phyloP scores from a whole-genome alignment of 2,888 invertebrate species.

The Lutraria lutraria region DNA sequence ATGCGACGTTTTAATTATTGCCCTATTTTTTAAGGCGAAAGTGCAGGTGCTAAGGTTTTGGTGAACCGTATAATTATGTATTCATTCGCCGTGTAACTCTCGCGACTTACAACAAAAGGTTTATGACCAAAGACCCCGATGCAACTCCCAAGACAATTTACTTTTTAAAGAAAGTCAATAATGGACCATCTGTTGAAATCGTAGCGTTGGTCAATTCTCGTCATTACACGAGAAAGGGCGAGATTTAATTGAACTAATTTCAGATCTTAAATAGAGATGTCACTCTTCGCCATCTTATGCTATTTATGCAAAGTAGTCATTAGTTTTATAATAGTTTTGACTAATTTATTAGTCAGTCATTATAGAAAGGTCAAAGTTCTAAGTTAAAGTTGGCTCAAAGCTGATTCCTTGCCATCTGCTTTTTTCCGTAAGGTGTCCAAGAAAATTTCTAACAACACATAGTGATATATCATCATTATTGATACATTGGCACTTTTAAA shows the following conservation, averaged over 20 bases:
- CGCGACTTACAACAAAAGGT: conserved; percentile 30
- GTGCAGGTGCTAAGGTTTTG: conserved; percentile 34
- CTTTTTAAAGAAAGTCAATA: conserved; percentile 44
- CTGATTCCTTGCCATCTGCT: background rate
- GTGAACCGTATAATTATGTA: conserved; percentile 43
- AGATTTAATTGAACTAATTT: conserved; percentile 64
- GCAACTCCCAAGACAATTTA: conserved; percentile 28
- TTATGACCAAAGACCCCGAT: conserved; percentile 13
- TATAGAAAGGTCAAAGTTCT: conserved; percentile 22
- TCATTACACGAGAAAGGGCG: conserved; percentile 45
- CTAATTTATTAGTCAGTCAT: conserved; percentile 53
- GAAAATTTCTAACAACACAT: background rate
- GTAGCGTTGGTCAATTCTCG: conserved; percentile 41
- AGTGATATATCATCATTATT: background rate
- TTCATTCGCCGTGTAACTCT: conserved; percentile 33
- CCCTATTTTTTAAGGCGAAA: background rate
- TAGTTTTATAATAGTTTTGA: conserved; percentile 52
- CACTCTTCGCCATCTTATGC: conserved; percentile 27
- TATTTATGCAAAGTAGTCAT: conserved; percentile 49
- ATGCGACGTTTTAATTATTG: background rate
- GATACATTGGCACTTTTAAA: no score
- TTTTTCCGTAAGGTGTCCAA: background rate
- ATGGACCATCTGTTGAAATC: conserved; percentile 54
- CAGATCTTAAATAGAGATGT: conserved; percentile 54
- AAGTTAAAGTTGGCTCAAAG: background rate